Base-by-base conservation (phyloP, 1,140 invertebrate genomes). In the Wiebesia pumilae region DNA sequence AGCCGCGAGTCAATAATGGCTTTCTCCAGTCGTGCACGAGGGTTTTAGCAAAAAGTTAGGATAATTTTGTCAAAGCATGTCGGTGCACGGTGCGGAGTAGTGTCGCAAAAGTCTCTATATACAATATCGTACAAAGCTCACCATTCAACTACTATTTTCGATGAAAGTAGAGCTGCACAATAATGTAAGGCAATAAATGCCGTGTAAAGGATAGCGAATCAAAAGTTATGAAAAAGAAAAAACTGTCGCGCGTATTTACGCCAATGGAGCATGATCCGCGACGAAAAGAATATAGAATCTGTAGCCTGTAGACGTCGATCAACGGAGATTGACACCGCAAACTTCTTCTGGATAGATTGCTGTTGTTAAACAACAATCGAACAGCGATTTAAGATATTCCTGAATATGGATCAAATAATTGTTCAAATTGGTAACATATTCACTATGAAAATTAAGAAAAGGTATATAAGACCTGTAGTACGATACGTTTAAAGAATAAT, bases 1-100 rank as follows among this genome's bases (percentile, higher is more conserved):
- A 83, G 67, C 35, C 40, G 51, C n/a, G 33, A 77, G 43, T 35
- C 30, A 67, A 83, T 40, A 40, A 51, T 43, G 51, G 21, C 82
- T 83, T 83, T 83, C 69, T 58, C 82, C 30, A 67, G 16, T 65
- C 0, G 6, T 27, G 51, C 58, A n/a, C 21, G 40, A 81, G 40
- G 43, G 47, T 38, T 62, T 1, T 16, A 33, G 21, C n/a, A 69
- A 73, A 83, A 83, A 71, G 9, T 30, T 27, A 35, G 33, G 43
- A 83, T 83, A 71, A 71, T 71, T 81, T 69, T 67, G n/a, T 83
- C 33, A 33, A 83, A 73, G 81, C 38, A 71, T 83, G 30, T 71
- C 81, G 65, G n/a, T 6, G 58, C 16, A 40, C 40, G 35, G 4
- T n/a, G 71, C 35, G n/a, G 21, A 3, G 40, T 6, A 40, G 19